phyloP scores from a whole-genome alignment of 2,797 vertebrate species.

The Remorina albescens region DNA sequence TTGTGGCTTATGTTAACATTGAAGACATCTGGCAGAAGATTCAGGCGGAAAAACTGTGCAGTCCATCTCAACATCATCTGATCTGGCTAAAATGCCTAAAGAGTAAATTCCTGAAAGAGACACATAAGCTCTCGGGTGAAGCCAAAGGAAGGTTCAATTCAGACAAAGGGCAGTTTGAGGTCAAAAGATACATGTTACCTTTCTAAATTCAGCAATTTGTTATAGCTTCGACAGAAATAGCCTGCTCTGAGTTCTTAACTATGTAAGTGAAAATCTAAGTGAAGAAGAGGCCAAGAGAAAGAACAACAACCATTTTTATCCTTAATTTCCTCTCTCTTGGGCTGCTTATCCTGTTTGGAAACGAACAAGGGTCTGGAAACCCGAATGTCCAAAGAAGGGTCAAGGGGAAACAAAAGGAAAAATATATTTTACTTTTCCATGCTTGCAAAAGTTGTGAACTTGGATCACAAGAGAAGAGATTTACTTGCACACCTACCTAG shows the following conservation, averaged over 20 bases:
- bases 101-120: neutral
- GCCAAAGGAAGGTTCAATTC: neutral
- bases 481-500: conserved; percentile 30
- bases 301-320: conserved; percentile 58
- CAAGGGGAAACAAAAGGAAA: conserved; percentile 31
- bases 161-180: conserved; percentile 1
- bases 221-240: conserved; percentile 42
- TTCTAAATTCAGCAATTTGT: conserved; percentile 36
- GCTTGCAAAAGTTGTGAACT: conserved; percentile 50
- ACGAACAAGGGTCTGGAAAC: conserved; percentile 41
- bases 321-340: conserved; percentile 65
- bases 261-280: conserved; percentile 40
- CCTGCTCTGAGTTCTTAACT: conserved; percentile 16
- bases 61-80: neutral
- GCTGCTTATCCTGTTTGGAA: conserved; percentile 70
- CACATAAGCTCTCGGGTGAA: neutral
- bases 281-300: conserved; percentile 31
- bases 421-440: conserved; percentile 17
- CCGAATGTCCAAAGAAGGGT: conserved; percentile 46
- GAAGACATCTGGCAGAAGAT: neutral
- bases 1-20: neutral
- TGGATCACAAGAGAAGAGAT: conserved; percentile 22
- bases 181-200: conserved; percentile 18
- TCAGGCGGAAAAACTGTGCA: neutral
- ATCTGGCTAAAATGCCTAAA: neutral